These are phyloP conservation scores for Enteromius afrohamiltoni DNA, from an alignment of 2,797 vertebrate genomes.

Conservation along the genomic window DNA sequence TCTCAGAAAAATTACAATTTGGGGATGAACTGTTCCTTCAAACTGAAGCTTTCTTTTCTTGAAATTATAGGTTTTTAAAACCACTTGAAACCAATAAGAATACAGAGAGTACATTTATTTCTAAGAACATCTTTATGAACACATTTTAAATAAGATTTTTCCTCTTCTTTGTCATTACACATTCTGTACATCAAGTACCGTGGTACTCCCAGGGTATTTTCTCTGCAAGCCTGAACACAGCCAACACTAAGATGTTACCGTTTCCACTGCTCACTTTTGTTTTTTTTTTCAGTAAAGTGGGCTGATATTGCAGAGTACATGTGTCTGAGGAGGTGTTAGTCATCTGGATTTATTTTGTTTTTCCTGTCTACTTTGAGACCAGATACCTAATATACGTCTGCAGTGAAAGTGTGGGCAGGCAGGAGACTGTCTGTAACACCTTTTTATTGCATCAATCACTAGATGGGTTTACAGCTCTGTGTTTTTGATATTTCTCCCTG, in stretches of 20 bases:
- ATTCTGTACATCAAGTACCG: background rate
- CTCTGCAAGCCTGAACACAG: background rate
- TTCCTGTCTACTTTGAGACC: constrained; percentile 37
- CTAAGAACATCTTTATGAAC: background rate
- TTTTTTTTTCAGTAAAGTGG: constrained; percentile 1
- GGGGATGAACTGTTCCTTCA: background rate
- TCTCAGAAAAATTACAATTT: background rate
- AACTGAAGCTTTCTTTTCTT: background rate
- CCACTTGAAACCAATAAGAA: background rate
- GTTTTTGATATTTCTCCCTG: constrained; percentile 29
- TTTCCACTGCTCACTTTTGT: constrained; percentile 4
- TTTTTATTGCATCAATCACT: constrained; percentile 46
- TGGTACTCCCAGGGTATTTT: background rate
- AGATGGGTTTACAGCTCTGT: constrained; percentile 33
- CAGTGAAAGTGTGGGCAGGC: constrained; percentile 29
- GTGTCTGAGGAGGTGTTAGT: constrained; percentile 44
- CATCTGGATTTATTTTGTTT: constrained; percentile 39
- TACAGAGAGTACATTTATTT: no score
- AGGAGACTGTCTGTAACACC: constrained; percentile 30
- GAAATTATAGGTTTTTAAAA: background rate
- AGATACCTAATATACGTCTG: constrained; percentile 36
- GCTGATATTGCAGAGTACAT: constrained; percentile 35
- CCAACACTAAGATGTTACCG: background rate
- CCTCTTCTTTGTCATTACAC: background rate
- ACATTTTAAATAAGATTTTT: background rate